Conservation (phyloP, 2,888 invertebrate species). For the Gymnosoma rotundatum region DNA sequence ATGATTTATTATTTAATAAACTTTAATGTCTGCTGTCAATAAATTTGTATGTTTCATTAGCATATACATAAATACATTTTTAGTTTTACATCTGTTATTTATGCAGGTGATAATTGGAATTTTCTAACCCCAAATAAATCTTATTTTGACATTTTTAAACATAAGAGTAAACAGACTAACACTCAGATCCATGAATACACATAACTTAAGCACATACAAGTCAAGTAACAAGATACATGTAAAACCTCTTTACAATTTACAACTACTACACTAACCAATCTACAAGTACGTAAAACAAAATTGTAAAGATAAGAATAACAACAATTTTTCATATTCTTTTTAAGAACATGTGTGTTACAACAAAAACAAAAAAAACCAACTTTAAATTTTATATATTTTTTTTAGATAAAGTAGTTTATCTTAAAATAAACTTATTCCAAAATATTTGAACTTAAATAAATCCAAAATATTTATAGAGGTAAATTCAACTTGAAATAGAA, state of each 20-base stretch:
- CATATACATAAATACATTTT: background rate
- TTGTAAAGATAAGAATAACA: background rate
- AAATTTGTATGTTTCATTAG: constrained; percentile 33
- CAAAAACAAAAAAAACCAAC: background rate
- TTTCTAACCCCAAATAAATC: constrained; percentile 69
- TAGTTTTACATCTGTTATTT: constrained; percentile 58
- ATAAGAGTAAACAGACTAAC: background rate
- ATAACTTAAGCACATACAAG: constrained; percentile 39
- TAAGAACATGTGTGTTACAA: background rate
- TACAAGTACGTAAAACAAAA: background rate
- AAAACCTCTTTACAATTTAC: constrained; percentile 1
- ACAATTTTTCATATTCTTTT: background rate
- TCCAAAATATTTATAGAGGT: background rate
- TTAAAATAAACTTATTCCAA: background rate
- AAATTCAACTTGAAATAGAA: background rate
- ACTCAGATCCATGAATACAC: background rate
- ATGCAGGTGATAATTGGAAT: constrained; percentile 70
- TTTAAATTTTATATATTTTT: constrained; percentile 13
- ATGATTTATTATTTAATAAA: constrained; percentile 14
- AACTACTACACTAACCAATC: background rate
- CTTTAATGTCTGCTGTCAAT: constrained; percentile 61
- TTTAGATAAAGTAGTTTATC: constrained; percentile 2
- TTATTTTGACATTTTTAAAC: constrained; percentile 64
- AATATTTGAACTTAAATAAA: background rate
- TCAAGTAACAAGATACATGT: constrained; percentile 35